Conservation (phyloP, 1,140 invertebrate genomes). For the Wasmannia auropunctata region DNA sequence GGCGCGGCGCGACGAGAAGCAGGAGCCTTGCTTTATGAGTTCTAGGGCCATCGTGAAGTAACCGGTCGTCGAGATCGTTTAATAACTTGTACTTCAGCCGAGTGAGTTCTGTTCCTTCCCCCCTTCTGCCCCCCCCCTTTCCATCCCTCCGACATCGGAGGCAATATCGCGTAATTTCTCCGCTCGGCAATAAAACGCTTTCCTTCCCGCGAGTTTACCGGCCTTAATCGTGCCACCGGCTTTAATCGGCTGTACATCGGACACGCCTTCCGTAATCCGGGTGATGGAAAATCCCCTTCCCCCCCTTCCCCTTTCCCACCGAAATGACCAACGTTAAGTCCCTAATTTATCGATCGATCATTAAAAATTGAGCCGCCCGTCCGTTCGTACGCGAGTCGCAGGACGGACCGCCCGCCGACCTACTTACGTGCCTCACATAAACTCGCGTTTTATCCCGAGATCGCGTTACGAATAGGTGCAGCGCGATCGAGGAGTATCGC, state of each 20-base stretch:
- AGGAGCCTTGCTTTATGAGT: constrained; percentile 26
- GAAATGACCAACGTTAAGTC: constrained; percentile 29
- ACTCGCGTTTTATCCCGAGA: background rate
- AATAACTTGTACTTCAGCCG: constrained; percentile 51
- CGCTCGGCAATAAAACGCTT: constrained; percentile 34
- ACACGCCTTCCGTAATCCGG: background rate
- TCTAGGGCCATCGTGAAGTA: constrained; percentile 35
- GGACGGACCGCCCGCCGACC: constrained; percentile 6
- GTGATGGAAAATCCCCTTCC: constrained; percentile 40
- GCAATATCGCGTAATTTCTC: constrained; percentile 54
- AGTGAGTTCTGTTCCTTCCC: constrained; percentile 40
- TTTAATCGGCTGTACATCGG: no score
- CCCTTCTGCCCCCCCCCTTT: no score
- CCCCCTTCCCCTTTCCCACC: no score
- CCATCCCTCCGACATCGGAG: background rate
- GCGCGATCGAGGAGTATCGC: background rate
- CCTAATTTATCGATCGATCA: constrained; percentile 51
- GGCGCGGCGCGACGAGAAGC: constrained; percentile 30
- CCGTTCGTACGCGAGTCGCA: background rate
- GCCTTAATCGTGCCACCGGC: constrained; percentile 24
- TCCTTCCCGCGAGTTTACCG: constrained; percentile 12
- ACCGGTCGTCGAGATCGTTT: constrained; percentile 44
- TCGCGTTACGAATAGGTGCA: constrained; percentile 18
- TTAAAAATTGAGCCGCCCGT: constrained; percentile 69
- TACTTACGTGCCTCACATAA: constrained; percentile 45